These are phyloP conservation scores for Protonibea diacanthus DNA, from an alignment of 2,797 vertebrate genomes.

Conservation along the genomic window DNA sequence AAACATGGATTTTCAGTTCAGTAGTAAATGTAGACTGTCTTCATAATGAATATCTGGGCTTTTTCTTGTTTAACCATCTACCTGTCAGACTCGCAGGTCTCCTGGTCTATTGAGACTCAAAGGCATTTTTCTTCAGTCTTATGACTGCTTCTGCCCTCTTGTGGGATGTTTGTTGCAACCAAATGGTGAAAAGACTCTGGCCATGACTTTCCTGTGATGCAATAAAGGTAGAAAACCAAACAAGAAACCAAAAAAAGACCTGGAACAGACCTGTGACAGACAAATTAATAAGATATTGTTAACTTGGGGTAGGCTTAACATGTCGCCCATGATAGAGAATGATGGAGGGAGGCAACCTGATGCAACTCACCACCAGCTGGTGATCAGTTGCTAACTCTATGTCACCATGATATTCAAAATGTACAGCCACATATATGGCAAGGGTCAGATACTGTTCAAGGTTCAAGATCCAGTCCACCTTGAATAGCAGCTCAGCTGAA, in stretches of 20 bases:
- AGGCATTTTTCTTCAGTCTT: neutral
- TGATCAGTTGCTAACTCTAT: neutral
- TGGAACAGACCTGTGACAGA: neutral
- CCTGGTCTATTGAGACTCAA: neutral
- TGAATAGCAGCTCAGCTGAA: neutral
- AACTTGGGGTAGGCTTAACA: neutral
- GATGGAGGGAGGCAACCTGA: too few species aligned
- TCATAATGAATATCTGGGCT: neutral
- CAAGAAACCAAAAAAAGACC: neutral
- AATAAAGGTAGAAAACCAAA: too few species aligned
- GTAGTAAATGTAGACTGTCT: neutral
- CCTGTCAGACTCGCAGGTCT: neutral
- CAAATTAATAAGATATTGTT: neutral
- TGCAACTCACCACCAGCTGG: neutral
- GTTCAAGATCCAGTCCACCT: neutral
- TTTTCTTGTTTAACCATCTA: neutral
- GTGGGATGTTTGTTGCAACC: neutral
- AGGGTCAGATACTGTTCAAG: neutral
- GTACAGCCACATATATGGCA: neutral
- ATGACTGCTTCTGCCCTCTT: neutral
- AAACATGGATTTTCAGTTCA: neutral
- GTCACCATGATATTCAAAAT: neutral
- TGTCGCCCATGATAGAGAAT: too few species aligned
- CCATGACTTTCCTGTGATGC: too few species aligned
- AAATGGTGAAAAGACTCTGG: too few species aligned